Evolutionary conservation across 2,113 vertebrate genomes (phyloP).

Genomic region (Sakesphorus luctuosus): DNA sequence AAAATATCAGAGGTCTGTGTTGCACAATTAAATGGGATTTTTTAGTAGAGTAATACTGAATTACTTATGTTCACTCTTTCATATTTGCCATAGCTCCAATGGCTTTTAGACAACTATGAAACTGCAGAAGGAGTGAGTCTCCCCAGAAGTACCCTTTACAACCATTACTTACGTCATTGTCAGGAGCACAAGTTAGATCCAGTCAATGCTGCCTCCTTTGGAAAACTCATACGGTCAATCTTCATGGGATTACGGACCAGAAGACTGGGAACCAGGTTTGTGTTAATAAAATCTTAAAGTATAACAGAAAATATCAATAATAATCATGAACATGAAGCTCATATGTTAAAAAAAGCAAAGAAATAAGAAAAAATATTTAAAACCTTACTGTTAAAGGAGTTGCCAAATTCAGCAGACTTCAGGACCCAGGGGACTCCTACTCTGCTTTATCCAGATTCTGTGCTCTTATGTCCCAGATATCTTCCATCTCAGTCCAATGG

Average conservation of each 20-base stretch:
- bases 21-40: background rate
- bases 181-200: slow-evolving; percentile 84
- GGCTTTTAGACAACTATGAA: slow-evolving; percentile 85
- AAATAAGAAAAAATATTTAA: slow-evolving; percentile 5
- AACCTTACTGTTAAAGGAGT: background rate
- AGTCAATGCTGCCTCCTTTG: slow-evolving; percentile 84
- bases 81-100: slow-evolving; percentile 78
- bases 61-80: slow-evolving; percentile 54
- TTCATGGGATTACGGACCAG: slow-evolving; percentile 84
- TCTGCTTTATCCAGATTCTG: background rate
- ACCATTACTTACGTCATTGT: slow-evolving; percentile 84
- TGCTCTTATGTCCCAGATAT: background rate
- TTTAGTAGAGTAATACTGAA: slow-evolving; percentile 24
- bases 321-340: background rate
- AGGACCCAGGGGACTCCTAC: background rate
- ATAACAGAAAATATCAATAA: background rate
- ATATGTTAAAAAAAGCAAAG: background rate
- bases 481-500: background rate
- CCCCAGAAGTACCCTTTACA: slow-evolving; percentile 83
- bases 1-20: background rate
- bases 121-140: slow-evolving; percentile 84
- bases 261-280: slow-evolving; percentile 84
- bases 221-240: slow-evolving; percentile 84
- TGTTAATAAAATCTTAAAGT: background rate
- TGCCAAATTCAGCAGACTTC: background rate